Evolutionary conservation across 2,797 vertebrate species (phyloP).

Genomic region (Rhyacichthys aspro): DNA sequence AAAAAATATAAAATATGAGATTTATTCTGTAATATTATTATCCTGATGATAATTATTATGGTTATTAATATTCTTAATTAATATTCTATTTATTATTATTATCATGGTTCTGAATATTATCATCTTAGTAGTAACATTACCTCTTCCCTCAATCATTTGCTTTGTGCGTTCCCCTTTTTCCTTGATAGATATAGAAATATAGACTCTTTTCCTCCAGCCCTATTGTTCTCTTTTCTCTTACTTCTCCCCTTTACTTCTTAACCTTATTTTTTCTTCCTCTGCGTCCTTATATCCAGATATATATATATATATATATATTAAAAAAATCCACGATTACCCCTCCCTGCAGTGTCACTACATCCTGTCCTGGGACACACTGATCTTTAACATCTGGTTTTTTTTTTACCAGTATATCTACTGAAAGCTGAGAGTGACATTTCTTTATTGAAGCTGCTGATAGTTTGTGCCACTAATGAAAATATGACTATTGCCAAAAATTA

Average conservation of each 20-base stretch:
- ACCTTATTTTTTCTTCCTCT: slow-evolving; percentile 42
- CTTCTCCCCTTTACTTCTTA: slow-evolving; percentile 20
- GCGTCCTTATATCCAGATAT: slow-evolving; percentile 45
- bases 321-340: slow-evolving; percentile 28
- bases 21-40: slow-evolving; percentile 97
- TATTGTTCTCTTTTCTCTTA: slow-evolving; percentile 9
- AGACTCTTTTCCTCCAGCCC: slow-evolving; percentile 43
- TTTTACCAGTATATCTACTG: slow-evolving; percentile 39
- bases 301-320: too few relatives aligned
- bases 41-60: slow-evolving; percentile 78
- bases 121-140: slow-evolving; percentile 73
- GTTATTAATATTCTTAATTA: slow-evolving; percentile 82
- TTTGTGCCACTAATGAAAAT: slow-evolving; percentile 52
- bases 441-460: slow-evolving; percentile 47
- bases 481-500: slow-evolving; percentile 38
- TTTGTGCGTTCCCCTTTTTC: slow-evolving; percentile 94
- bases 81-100: slow-evolving; percentile 83
- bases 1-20: slow-evolving; percentile 87
- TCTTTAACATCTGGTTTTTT: slow-evolving; percentile 37
- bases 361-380: slow-evolving; percentile 33
- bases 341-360: slow-evolving; percentile 36
- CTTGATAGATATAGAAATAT: slow-evolving; percentile 71
- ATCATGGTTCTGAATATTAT: slow-evolving; percentile 78
- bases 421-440: slow-evolving; percentile 32
- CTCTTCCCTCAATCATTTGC: slow-evolving; percentile 69